Evolutionary conservation across 2,113 vertebrate species (phyloP).

Genomic region (Clarias magur): DNA sequence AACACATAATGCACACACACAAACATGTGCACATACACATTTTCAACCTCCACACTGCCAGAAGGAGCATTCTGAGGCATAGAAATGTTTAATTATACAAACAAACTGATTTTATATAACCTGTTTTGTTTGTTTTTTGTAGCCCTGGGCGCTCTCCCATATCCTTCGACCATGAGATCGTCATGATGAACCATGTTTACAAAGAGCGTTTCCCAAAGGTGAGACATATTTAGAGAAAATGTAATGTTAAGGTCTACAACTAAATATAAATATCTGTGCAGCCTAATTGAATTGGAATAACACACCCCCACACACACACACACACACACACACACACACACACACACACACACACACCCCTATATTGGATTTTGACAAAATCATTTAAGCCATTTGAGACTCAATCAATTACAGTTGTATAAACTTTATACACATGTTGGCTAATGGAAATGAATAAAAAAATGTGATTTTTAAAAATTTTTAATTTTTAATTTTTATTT

Average conservation of each 20-base stretch:
- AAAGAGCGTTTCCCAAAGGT: conserved; percentile 99
- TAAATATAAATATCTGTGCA: not conserved
- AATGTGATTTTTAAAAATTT: too few species aligned
- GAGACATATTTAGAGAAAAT: conserved; percentile 45
- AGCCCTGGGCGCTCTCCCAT: conserved; percentile 94
- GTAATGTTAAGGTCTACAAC: not conserved
- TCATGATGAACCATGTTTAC: conserved; percentile 99
- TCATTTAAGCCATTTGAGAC: not conserved
- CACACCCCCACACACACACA: not conserved
- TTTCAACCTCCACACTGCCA: not conserved
- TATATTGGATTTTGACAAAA: not conserved
- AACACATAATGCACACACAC: not conserved
- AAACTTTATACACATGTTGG: not conserved
- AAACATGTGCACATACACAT: not conserved
- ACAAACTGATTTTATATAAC: not conserved
- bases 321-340: not conserved
- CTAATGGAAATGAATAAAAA: not conserved
- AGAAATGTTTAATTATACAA: not conserved
- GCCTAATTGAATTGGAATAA: not conserved
- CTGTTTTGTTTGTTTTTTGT: conserved; percentile 23
- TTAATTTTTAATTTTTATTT: too few species aligned
- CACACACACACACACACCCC: not conserved
- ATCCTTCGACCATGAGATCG: conserved; percentile 96
- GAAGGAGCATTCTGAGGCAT: not conserved
- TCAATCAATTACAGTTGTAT: not conserved